These are phyloP conservation scores for Enoplosus armatus DNA, from an alignment of 2,797 vertebrate genomes.

Conservation along the genomic window DNA sequence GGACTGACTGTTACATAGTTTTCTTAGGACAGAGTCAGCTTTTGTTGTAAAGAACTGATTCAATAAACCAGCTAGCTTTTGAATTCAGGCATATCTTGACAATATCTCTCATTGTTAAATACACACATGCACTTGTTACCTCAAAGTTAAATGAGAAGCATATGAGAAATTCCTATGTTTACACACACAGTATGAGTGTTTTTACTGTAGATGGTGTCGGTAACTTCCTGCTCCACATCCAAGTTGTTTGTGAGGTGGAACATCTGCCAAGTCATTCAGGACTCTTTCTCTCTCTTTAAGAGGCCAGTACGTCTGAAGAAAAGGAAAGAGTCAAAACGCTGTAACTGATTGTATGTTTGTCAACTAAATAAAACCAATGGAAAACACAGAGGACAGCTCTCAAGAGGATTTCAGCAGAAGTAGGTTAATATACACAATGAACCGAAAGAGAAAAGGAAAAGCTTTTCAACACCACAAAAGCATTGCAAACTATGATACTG, in stretches of 20 bases:
- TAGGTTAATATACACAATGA: background rate
- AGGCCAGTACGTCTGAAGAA: background rate
- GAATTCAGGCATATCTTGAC: background rate
- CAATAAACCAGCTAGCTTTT: background rate
- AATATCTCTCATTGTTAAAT: background rate
- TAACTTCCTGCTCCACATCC: background rate
- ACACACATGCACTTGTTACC: background rate
- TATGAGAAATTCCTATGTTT: background rate
- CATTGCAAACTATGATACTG: background rate
- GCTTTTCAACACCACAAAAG: background rate
- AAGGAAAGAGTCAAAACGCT: background rate
- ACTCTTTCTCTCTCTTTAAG: background rate
- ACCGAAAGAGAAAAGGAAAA: background rate
- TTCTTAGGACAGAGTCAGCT: background rate
- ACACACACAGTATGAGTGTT: too few species aligned
- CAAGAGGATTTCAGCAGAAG: background rate
- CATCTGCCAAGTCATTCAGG: background rate
- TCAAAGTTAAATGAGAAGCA: background rate
- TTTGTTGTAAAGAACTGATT: background rate
- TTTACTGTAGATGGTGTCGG: background rate
- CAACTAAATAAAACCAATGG: slow-evolving; percentile 1
- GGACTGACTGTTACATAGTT: too few species aligned
- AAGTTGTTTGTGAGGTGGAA: background rate
- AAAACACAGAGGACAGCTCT: slow-evolving; percentile 8
- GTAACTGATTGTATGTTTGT: slow-evolving; percentile 10